A percentile compares a stretch with the other conserved stretches of the same genome.
Conservation (phyloP, 1,140 invertebrate species). For the Thaumetopoea pityocampa region DNA sequence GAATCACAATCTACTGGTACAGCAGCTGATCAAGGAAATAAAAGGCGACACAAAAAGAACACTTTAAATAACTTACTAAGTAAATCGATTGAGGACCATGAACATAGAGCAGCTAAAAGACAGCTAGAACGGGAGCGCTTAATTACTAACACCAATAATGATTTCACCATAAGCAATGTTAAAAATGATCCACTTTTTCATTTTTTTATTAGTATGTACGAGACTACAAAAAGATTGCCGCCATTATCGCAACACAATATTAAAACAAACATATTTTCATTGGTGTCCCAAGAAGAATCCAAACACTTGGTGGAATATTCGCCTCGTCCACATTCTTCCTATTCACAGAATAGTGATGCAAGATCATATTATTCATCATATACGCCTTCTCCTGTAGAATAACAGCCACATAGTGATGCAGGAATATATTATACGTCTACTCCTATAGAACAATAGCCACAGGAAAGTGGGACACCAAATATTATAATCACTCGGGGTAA, state of each 20-base stretch:
- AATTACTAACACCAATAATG: conserved; percentile 5
- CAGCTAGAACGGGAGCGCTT: not conserved
- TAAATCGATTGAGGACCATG: conserved; percentile 4
- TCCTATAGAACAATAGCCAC: conserved; percentile 1
- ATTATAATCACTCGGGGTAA: not conserved
- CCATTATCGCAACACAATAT: conserved; percentile 4
- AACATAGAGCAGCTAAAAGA: conserved; percentile 6
- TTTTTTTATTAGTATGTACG: conserved; percentile 11
- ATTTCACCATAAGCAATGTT: conserved; percentile 1
- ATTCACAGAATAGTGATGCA: conserved; percentile 3
- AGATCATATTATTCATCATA: conserved; percentile 4
- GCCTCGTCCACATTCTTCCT: not conserved
- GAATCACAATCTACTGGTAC: conserved; percentile 1
- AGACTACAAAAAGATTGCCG: conserved; percentile 7
- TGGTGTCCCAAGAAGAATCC: conserved; percentile 5
- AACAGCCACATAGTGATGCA: conserved; percentile 2
- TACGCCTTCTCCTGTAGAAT: conserved; percentile 1
- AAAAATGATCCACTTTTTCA: conserved; percentile 12
- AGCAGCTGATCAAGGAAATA: not conserved
- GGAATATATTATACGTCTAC: conserved; percentile 1
- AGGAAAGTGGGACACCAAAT: not conserved
- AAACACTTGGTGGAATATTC: conserved; percentile 4
- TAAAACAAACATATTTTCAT: conserved; percentile 10
- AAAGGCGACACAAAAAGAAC: conserved; percentile 1
- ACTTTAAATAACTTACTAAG: not conserved